Evolutionary conservation across 35 echinoderm and acorn worm species (phyloP), one percentile per base, ranked within the genome.

Genomic region (Eucidaris tribuloides): DNA sequence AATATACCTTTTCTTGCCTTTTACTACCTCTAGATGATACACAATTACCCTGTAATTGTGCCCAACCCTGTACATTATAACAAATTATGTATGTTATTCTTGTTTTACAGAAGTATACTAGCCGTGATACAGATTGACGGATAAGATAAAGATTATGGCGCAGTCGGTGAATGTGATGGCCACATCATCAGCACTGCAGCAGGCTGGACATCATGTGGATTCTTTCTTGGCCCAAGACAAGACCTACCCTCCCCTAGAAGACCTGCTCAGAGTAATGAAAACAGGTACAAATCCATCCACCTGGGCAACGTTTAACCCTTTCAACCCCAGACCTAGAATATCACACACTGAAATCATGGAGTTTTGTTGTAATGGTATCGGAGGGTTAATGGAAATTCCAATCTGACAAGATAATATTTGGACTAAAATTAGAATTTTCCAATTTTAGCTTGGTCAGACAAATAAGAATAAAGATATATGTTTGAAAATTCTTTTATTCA

Each of bases 141-240:
- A n/a, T n/a, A n/a, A n/a, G n/a, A n/a, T n/a, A n/a, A n/a, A n/a
- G n/a, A n/a, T n/a, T n/a, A n/a, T n/a, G n/a, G n/a, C n/a, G n/a
- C n/a, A n/a, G 87, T 89, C 32, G 66, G 25, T 33, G 66, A 72
- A 72, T 39, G 33, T 43, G 36, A 32, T 40, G 32, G 62, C 50
- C 17, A 89, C 36, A 17, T 58, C 82, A 25, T 58, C 31, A 38
- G 20, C 60, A 20, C 62, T 94, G 29, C 82, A 81, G 55, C 31
- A 61, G 7, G 92, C 92, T 27, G 86, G 92, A 6, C 40, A 85
- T 18, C 78, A 89, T 80, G 87, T 94, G 28, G 92, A 94, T 37
- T 19, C 42, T 6, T 89, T 72, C 43, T 58, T 94, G 3, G 6
- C 34, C 41, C 63, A 86, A 56, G 92, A 94, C 37, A 89, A 78